Conservation (phyloP, 2,888 invertebrate genomes). For the Scaptomyza parva region DNA sequence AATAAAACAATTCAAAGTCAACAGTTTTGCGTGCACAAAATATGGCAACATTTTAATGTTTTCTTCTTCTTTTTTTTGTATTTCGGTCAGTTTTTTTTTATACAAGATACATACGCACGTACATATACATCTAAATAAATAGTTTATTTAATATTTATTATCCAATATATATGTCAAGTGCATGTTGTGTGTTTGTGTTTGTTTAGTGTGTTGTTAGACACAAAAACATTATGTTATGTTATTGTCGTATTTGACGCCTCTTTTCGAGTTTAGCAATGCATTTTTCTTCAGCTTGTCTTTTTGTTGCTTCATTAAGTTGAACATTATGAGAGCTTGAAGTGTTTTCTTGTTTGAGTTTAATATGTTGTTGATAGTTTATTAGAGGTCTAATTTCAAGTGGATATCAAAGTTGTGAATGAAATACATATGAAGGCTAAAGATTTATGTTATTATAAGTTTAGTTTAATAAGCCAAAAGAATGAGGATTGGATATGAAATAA, state of each 20-base stretch:
- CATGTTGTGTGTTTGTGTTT: constrained; percentile 26
- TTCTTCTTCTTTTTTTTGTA: constrained; percentile 30
- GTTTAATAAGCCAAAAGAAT: too few species aligned
- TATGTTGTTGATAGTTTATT: constrained; percentile 6
- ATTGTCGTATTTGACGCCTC: constrained; percentile 28
- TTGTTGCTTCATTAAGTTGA: constrained; percentile 22
- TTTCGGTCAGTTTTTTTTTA: constrained; percentile 37
- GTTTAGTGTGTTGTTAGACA: constrained; percentile 9
- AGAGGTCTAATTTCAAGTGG: constrained; percentile 9
- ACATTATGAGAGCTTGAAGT: constrained; percentile 14
- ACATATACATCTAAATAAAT: too few species aligned
- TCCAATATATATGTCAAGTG: constrained; percentile 68
- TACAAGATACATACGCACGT: not conserved
- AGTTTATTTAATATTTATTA: constrained; percentile 24
- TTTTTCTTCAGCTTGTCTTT: constrained; percentile 12
- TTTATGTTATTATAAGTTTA: too few species aligned
- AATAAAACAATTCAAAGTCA: constrained; percentile 74
- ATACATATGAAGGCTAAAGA: constrained; percentile 25
- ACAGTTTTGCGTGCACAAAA: constrained; percentile 65
- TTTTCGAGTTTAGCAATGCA: constrained; percentile 24
- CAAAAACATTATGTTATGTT: constrained; percentile 1
- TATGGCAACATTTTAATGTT: constrained; percentile 58
- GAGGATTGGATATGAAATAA: too few species aligned
- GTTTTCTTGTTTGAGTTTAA: constrained; percentile 12
- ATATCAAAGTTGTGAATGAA: constrained; percentile 31